Evolutionary conservation across 2,113 vertebrate genomes (phyloP).

Genomic region (Ondatra zibethicus): DNA sequence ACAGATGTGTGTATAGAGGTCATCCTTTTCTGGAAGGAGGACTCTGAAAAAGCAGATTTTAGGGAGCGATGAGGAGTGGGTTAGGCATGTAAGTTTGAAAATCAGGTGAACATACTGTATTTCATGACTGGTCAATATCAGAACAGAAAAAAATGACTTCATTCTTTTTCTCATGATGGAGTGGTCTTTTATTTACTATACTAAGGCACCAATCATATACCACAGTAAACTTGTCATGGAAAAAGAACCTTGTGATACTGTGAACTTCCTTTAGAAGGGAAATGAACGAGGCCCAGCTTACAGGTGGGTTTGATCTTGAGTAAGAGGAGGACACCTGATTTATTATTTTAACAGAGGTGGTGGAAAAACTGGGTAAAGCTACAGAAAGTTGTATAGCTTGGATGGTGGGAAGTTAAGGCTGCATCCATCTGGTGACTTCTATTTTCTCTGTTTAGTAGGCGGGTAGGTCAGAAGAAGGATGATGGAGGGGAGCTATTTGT

Average conservation of each 20-base stretch:
- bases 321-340: constrained; percentile 15
- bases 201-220: neutral
- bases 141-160: constrained; percentile 4
- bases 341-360: constrained; percentile 59
- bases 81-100: neutral
- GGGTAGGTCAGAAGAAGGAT: constrained; percentile 62
- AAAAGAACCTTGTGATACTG: constrained; percentile 1
- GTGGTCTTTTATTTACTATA: neutral
- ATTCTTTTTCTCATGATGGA: neutral
- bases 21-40: neutral
- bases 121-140: neutral
- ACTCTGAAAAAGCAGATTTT: constrained; percentile 6
- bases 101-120: neutral
- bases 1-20: neutral
- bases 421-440: constrained; percentile 74
- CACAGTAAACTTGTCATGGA: constrained; percentile 19
- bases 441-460: constrained; percentile 77
- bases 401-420: constrained; percentile 56
- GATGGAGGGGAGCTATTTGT: constrained; percentile 40
- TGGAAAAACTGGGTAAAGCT: constrained; percentile 43
- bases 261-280: constrained; percentile 62
- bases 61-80: neutral
- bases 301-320: constrained; percentile 32
- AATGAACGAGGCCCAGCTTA: neutral
- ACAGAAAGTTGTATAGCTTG: constrained; percentile 46